Evolutionary conservation across 2,888 invertebrate genomes (phyloP), one percentile per base, ranked within the genome.

Genomic region (Linyphia triangularis): DNA sequence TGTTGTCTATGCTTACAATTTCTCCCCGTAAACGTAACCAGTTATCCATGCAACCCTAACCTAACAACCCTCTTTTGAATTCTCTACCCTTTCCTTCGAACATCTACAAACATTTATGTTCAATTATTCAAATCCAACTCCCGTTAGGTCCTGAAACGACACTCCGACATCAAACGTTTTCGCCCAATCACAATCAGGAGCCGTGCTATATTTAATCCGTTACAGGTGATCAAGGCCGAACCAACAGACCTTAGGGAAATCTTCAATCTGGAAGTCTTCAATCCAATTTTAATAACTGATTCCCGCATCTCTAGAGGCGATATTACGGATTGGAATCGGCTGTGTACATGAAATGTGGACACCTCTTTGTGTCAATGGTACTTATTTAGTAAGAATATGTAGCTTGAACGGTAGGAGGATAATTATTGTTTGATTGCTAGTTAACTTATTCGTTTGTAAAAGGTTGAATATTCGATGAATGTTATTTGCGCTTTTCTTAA

Each of bases 241-340:
- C 6, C 28, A 57, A 13, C 51, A 28, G 16, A 19, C 78, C 24
- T 9, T 10, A 5, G 65, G 67, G 65, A 78, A 65, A 43, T 78
- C 65, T 33, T 59, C 24, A 22, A 30, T 33, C 30, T 4, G 59
- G 28, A 43, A 28, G 33, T 16, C n/a, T 40, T 28, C 13, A 37
- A 22, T 24, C 13, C 19, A 40, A 19, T 78, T 78, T 78, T 65
- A 78, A 78, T 78, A 65, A 78, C 40, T 40, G 78, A 65, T 43
- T 26, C 28, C 13, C 19, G 24, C 30, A 19, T 40, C 26, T n/a
- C n/a, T n/a, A n/a, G n/a, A n/a, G n/a, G n/a, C n/a, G n/a, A n/a
- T n/a, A n/a, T n/a, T n/a, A n/a, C n/a, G n/a, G n/a, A 65, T 65
- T 65, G 30, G 30, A 65, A 65, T 30, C 28, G 6, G 65, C n/a